A percentile compares a stretch with the other conserved stretches of the same genome.
phyloP scores from a whole-genome alignment of 2,797 vertebrate species.

The Pogonophryne albipinna region DNA sequence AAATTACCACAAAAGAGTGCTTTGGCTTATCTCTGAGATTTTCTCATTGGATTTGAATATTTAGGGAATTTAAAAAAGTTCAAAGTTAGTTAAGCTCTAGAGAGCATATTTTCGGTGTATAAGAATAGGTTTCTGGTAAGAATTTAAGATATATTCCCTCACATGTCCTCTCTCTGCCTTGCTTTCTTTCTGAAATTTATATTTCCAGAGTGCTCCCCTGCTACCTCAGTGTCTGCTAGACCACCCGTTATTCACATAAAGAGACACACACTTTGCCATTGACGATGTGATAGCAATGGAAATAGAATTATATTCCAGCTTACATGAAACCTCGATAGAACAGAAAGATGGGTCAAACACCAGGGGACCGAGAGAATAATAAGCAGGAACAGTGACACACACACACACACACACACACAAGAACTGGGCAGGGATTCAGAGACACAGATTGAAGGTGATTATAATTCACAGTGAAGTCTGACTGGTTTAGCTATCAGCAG shows the following conservation, averaged over 20 bases:
- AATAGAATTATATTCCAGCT: constrained; percentile 70
- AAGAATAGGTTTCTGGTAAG: background rate
- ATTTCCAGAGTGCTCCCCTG: constrained; percentile 41
- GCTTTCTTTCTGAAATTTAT: constrained; percentile 41
- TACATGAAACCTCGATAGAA: constrained; percentile 66
- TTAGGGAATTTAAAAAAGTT: background rate
- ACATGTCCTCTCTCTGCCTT: background rate
- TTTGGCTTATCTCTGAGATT: background rate
- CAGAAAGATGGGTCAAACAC: constrained; percentile 66
- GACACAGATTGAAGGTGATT: constrained; percentile 76
- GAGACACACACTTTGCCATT: constrained; percentile 42
- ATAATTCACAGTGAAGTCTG: constrained; percentile 76
- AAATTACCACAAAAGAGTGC: background rate
- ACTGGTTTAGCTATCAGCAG: constrained; percentile 65
- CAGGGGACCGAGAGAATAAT: constrained; percentile 61
- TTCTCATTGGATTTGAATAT: background rate
- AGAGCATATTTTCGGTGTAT: background rate
- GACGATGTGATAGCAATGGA: constrained; percentile 65
- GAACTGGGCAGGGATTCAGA: constrained; percentile 69
- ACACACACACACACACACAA: constrained; percentile 35
- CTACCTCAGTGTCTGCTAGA: constrained; percentile 41
- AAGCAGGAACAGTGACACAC: constrained; percentile 48
- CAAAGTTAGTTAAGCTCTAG: background rate
- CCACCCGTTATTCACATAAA: constrained; percentile 42
- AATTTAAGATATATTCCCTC: constrained; percentile 4